Evolutionary conservation across 2,888 invertebrate genomes (phyloP), one percentile per base, ranked within the genome.

Genomic region (Salticus scenicus): DNA sequence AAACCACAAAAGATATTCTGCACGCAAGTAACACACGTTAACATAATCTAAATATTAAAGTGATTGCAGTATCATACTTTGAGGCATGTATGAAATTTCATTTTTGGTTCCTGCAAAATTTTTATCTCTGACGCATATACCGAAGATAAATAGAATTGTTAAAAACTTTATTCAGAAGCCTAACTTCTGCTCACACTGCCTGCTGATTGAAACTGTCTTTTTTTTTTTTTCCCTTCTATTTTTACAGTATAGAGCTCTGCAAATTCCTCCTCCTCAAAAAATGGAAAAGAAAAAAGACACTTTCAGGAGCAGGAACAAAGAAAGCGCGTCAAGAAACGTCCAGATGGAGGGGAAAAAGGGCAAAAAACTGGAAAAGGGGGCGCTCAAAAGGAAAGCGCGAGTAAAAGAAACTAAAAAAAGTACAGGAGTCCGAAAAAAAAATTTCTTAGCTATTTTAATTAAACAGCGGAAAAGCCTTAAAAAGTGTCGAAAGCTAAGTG

Each of bases 401-500:
- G 42, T 4, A 31, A 70, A 83, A 83, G 76, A 77, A 76, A 83
- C 66, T 77, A 72, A 33, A 74, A 72, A 67, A 73, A 47, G 70
- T 63, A 37, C 24, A 33, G 41, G 57, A 67, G 75, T 64, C 63
- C 47, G 28, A 30, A 63, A 66, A 64, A 73, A 72, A 81, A 81
- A 84, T 77, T 72, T 42, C 42, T 75, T 72, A 74, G 84, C 78
- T 78, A 78, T 78, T 84, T 84, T 84, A 84, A 84, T 84, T 84
- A 84, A 84, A 84, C 84, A 84, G 84, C 84, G 74, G 70, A 78
- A 84, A 84, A 74, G 84, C 84, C 72, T 73, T 73, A 84, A 84
- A 78, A 84, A 84, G 84, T 84, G 84, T 74, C 78, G 84, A 74
- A 84, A 84, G 84, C 78, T 84, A 84, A 84, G 78, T 78, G 84